These are phyloP conservation scores for Andrena haemorrhoa DNA, from an alignment of 2,888 invertebrate genomes.

Conservation along the genomic window DNA sequence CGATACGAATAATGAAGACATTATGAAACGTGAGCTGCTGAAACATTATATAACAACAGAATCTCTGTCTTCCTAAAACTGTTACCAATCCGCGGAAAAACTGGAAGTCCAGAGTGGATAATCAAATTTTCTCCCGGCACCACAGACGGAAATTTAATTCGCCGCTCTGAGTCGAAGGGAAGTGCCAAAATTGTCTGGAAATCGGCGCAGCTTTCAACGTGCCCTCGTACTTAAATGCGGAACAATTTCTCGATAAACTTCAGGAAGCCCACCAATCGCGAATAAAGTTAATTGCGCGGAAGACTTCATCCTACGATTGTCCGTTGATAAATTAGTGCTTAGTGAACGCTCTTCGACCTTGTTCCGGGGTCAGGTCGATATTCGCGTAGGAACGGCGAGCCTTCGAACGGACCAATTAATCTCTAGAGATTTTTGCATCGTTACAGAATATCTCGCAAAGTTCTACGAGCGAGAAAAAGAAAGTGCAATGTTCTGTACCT, in stretches of 20 bases:
- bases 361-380: not conserved
- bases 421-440: not conserved
- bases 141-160: not conserved
- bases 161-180: not conserved
- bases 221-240: conserved; percentile 6
- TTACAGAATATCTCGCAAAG: not conserved
- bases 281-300: conserved; percentile 58
- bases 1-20: no score
- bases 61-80: no score
- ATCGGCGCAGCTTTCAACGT: not conserved
- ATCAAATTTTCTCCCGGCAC: no score
- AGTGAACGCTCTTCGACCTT: conserved; percentile 17
- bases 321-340: conserved; percentile 26
- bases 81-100: no score
- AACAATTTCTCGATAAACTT: conserved; percentile 5
- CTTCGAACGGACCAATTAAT: not conserved
- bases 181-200: conserved; percentile 7
- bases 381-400: not conserved
- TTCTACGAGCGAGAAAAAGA: not conserved
- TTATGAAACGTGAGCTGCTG: not conserved
- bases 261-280: not conserved
- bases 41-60: not conserved
- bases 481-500: not conserved
- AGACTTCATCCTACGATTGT: conserved; percentile 28
- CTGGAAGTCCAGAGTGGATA: no score